phyloP scores from a whole-genome alignment of 2,113 vertebrate species.

The Bos taurus region ARS-UCD2.0 NC_037348.1:18457001-18457500 shows the following conservation, averaged over 20 bases:
- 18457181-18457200: not conserved
- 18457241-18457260: not conserved
- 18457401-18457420: not conserved
- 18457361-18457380: not conserved
- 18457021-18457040: not conserved
- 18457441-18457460: not conserved
- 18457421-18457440: not conserved
- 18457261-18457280: not conserved
- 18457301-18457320: too few relatives aligned
- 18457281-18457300: not conserved
- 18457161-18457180: not conserved
- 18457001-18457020: not conserved
- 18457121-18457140: not conserved
- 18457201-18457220: not conserved
- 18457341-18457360: not conserved
- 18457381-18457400: not conserved
- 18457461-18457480: not conserved
- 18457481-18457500: not conserved
- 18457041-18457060: not conserved
- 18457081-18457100: not conserved
- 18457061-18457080: not conserved
- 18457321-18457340: not conserved
- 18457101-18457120: not conserved
- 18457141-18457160: not conserved
- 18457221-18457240: not conserved